Evolutionary conservation across 2,888 invertebrate species (phyloP).

Genomic region (Crematogaster levior): DNA sequence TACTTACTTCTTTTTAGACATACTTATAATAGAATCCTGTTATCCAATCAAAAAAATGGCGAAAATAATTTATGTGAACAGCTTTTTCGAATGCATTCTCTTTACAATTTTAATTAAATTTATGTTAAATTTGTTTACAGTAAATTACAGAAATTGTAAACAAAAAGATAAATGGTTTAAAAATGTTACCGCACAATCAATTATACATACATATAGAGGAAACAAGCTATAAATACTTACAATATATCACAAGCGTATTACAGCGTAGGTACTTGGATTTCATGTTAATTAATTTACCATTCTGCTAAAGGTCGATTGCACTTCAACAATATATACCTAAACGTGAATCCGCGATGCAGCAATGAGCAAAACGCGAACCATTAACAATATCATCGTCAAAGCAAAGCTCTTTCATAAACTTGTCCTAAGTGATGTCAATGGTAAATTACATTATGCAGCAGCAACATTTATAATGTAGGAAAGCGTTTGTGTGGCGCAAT

Average conservation of each 20-base stretch:
- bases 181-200: not conserved
- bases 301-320: not conserved
- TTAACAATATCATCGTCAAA: constrained; percentile 36
- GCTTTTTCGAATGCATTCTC: not conserved
- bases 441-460: constrained; percentile 54
- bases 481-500: constrained; percentile 36
- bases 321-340: constrained; percentile 1
- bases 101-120: not conserved
- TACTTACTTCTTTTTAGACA: not conserved
- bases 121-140: not conserved
- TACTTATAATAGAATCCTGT: not conserved
- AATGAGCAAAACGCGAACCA: constrained; percentile 32
- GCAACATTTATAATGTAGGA: constrained; percentile 39
- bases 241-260: not conserved
- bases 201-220: not conserved
- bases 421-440: constrained; percentile 31
- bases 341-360: not conserved
- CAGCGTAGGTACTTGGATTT: not conserved
- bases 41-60: not conserved
- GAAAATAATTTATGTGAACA: not conserved
- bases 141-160: not conserved
- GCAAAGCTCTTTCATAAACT: constrained; percentile 40
- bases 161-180: not conserved
- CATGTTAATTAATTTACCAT: constrained; percentile 33
- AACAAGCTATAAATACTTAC: not conserved